Evolutionary conservation across 1,140 invertebrate species (phyloP), one percentile per base, ranked within the genome.

Genomic region (Eupeodes corollae): DNA sequence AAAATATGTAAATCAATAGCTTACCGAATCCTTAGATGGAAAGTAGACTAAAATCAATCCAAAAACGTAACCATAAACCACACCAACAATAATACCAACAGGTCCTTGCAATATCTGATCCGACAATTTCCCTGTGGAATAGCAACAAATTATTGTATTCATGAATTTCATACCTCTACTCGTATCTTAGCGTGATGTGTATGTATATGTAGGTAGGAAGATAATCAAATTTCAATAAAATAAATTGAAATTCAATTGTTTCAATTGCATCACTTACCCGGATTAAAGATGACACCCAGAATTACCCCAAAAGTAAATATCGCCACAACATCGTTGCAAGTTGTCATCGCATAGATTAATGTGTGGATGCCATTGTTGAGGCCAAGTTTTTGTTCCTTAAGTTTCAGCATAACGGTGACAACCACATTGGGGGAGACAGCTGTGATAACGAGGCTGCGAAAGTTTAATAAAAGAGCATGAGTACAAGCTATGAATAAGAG

Each of bases 361-460:
- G 85, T 87, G 30, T 84, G 81, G 32, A 89, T 79, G 6, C 86
- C 85, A 67, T 84, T 84, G 39, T 77, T 73, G 6, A 79, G 68
- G 3, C 86, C 86, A 53, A 79, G 76, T 1, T 79, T 77, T 53
- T 74, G 64, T 51, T 80, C 75, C 57, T 80, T 73, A 8, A 89
- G 59, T 40, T 70, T 63, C 0, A 90, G 69, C 55, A 89, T 73
- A 3, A 75, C 74, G 1, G 84, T 86, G 19, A 87, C 82, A 9
- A 87, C 80, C 16, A 89, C 84, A 44, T 86, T 85, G 2, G 86
- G 84, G 0, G 86, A 87, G 0, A 88, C 83, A 9, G 85, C 82
- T 21, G 80, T 77, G 44, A 86, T 57, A 14, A 84, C 72, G 66
- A 82, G 78, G n/a, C 80, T 82, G n/a, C n/a, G 41, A 44, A 44